phyloP scores from a whole-genome alignment of 2,797 vertebrate genomes.

The Tragopan temminckii region DNA sequence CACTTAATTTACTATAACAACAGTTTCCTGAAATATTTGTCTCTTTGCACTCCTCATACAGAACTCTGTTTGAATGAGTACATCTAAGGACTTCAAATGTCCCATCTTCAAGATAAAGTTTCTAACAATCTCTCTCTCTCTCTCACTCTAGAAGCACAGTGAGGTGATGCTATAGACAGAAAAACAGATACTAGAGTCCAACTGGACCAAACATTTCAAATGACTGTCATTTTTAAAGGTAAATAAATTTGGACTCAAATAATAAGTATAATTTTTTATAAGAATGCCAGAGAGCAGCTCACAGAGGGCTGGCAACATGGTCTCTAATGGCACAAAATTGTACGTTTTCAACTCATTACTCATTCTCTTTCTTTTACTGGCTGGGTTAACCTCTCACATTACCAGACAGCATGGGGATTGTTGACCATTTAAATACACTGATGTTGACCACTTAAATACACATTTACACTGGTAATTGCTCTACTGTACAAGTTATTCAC shows the following conservation, averaged over 20 bases:
- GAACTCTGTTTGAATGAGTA: not conserved
- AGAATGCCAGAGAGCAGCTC: not conserved
- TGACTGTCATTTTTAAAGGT: not conserved
- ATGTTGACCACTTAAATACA: not conserved
- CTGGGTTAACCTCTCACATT: not conserved
- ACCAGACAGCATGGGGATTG: not conserved
- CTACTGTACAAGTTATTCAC: not conserved
- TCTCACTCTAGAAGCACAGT: accelerated
- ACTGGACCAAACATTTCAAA: slow-evolving; percentile 1
- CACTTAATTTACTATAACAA: not conserved
- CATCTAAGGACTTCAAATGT: not conserved
- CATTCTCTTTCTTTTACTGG: not conserved
- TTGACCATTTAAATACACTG: not conserved
- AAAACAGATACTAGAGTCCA: not conserved
- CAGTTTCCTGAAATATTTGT: not conserved
- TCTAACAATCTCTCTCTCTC: not conserved
- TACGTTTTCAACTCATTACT: slow-evolving; percentile 1
- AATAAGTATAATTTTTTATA: not conserved
- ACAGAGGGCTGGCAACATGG: not conserved
- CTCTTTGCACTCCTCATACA: not conserved
- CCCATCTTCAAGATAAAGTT: not conserved
- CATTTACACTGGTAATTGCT: slow-evolving; percentile 18
- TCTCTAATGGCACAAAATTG: not conserved
- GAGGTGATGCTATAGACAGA: not conserved
- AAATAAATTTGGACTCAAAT: not conserved